Conservation (phyloP, 2,113 vertebrate species). For the Oreochromis spilurus region DNA sequence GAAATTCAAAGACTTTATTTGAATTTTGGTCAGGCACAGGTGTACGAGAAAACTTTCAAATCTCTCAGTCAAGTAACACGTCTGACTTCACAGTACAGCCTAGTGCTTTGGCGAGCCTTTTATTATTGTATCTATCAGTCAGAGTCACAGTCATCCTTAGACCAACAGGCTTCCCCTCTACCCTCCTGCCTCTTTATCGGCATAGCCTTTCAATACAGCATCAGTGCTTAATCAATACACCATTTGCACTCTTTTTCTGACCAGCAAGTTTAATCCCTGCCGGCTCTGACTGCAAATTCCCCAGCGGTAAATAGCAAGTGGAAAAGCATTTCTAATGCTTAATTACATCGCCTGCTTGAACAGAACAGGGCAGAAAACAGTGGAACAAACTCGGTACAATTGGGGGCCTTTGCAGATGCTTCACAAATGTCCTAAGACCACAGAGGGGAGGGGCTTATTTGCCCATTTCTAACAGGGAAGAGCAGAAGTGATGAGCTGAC, state of each 20-base stretch:
- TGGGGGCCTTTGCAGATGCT: neutral
- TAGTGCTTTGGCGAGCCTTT: neutral
- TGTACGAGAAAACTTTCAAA: neutral
- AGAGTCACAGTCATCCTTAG: neutral
- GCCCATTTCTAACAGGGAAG: neutral
- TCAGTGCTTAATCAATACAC: constrained; percentile 46
- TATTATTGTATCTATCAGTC: neutral
- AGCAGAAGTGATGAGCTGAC: neutral
- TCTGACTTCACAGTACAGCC: neutral
- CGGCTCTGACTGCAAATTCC: constrained; percentile 3
- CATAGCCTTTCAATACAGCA: constrained; percentile 20
- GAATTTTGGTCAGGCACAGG: neutral
- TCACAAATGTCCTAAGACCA: neutral
- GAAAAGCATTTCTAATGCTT: constrained; percentile 18
- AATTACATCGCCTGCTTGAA: neutral
- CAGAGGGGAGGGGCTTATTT: neutral
- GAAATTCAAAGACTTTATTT: neutral
- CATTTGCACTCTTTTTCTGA: constrained; percentile 9
- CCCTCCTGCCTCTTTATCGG: constrained; percentile 8
- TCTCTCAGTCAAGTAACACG: neutral
- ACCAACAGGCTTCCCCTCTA: neutral
- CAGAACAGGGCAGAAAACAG: neutral
- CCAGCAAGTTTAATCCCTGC: constrained; percentile 13
- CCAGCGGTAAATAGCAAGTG: neutral
- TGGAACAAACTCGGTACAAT: neutral